Percentiles rank a stretch among this genome's conserved stretches.
Evolutionary conservation across 2,113 vertebrate genomes (phyloP).

Genomic region (Passer domesticus): DNA sequence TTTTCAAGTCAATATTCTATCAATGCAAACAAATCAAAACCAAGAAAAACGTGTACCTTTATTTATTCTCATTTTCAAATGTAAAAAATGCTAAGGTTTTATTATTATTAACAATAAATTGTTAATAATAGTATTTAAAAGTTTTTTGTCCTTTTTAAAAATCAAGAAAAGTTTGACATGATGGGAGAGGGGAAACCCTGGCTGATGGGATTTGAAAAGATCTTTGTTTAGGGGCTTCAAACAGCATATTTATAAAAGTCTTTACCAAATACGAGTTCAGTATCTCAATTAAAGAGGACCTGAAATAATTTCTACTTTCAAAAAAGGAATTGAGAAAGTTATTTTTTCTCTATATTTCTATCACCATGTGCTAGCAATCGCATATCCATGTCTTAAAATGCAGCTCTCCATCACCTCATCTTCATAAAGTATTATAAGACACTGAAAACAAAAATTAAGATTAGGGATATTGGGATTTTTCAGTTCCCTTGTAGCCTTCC

Average conservation of each 20-base stretch:
- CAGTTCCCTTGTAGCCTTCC: neutral
- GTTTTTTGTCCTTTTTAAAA: neutral
- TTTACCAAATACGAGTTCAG: neutral
- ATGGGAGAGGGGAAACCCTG: fast-evolving
- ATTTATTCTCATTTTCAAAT: neutral
- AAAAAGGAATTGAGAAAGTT: neutral
- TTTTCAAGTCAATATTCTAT: neutral
- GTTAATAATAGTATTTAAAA: neutral
- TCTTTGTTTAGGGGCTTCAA: neutral
- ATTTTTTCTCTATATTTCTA: neutral
- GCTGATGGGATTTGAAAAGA: neutral
- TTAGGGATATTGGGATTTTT: neutral
- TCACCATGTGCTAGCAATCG: neutral
- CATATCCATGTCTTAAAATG: neutral
- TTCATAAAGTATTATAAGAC: neutral
- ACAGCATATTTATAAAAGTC: neutral
- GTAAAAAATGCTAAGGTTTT: neutral
- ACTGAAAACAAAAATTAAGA: neutral
- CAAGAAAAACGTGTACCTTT: neutral
- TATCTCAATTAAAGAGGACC: neutral
- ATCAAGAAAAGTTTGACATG: fast-evolving
- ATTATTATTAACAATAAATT: neutral
- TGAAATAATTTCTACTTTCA: neutral
- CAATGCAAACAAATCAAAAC: neutral
- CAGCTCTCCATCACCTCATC: neutral